These are phyloP conservation scores for Cotesia typhae DNA, from an alignment of 1,140 invertebrate genomes.

Conservation along the genomic window DNA sequence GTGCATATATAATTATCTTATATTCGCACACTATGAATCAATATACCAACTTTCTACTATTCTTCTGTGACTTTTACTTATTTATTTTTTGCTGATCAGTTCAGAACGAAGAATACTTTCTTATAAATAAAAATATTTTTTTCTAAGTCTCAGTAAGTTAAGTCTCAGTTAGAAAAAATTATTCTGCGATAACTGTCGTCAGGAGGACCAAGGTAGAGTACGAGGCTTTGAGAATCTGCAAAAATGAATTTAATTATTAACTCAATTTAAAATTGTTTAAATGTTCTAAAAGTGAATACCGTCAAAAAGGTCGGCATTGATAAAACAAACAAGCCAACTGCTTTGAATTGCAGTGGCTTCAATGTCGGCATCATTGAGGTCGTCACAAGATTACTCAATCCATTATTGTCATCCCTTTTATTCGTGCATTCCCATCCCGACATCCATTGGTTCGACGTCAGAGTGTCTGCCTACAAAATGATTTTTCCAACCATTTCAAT, in stretches of 20 bases:
- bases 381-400: slow-evolving; percentile 17
- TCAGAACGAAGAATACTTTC: too few relatives aligned
- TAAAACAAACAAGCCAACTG: slow-evolving; percentile 37
- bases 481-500: too few relatives aligned
- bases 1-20: too few relatives aligned
- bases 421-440: slow-evolving; percentile 35
- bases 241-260: background rate
- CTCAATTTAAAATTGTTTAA: too few relatives aligned
- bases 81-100: too few relatives aligned
- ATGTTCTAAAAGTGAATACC: background rate
- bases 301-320: slow-evolving; percentile 38
- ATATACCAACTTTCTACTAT: too few relatives aligned
- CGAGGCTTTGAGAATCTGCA: slow-evolving; percentile 31
- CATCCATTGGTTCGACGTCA: slow-evolving; percentile 32
- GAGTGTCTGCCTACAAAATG: slow-evolving; percentile 16
- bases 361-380: slow-evolving; percentile 33
- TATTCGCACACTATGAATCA: too few relatives aligned
- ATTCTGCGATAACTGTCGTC: slow-evolving; percentile 28
- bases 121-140: too few relatives aligned
- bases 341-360: slow-evolving; percentile 31
- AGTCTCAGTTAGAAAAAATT: too few relatives aligned
- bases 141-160: too few relatives aligned
- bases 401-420: slow-evolving; percentile 15
- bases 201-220: slow-evolving; percentile 40
- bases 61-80: too few relatives aligned